Evolutionary conservation across 2,797 vertebrate species (phyloP), one percentile per base, ranked within the genome.

Genomic region (Gymnocypris eckloni): DNA sequence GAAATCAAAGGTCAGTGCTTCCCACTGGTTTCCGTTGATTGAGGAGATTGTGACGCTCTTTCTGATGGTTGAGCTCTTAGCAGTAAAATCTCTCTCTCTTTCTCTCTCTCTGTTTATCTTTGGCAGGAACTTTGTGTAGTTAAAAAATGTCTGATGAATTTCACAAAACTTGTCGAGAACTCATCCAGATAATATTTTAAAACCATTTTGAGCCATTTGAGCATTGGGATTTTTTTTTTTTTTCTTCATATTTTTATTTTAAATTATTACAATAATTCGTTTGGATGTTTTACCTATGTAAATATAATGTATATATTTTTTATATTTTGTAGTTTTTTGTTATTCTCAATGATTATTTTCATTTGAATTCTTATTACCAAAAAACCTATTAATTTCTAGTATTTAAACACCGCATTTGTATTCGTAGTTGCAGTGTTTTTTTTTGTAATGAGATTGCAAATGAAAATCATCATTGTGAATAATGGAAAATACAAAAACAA

Each of bases 121-220:
- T 66, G 15, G 28, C 25, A 37, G 15, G 2, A 75, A 52, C 16
- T 54, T 12, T 33, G 16, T 20, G 28, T 75, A 48, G n/a, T 66
- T 48, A 33, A 5, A 4, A 48, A 48, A 15, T 1, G 6, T 67
- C 10, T 28, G 8, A 79, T 16, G 39, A 66, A 48, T 66, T 64
- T 80, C 78, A 80, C 89, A 90, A 91, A 88, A 92, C 90, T 43
- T 48, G 43, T 67, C 78, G 13, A 66, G 28, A 66, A 15, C 78
- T 52, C 25, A 25, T 76, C 16, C 8, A 13, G 0, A 0, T 64
- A n/a, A 4, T 13, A 20, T 33, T 18, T 79, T 4, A 45, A 2
- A 48, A 33, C 9, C 5, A 33, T 2, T 75, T 52, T 11, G 45
- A 10, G 72, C 45, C 33, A 37, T 33, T 76, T 54, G 50, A 76